Percentiles rank a stretch among this genome's conserved stretches.
phyloP scores from a whole-genome alignment of 2,113 vertebrate species.

The Mandrillus leucophaeus region DNA sequence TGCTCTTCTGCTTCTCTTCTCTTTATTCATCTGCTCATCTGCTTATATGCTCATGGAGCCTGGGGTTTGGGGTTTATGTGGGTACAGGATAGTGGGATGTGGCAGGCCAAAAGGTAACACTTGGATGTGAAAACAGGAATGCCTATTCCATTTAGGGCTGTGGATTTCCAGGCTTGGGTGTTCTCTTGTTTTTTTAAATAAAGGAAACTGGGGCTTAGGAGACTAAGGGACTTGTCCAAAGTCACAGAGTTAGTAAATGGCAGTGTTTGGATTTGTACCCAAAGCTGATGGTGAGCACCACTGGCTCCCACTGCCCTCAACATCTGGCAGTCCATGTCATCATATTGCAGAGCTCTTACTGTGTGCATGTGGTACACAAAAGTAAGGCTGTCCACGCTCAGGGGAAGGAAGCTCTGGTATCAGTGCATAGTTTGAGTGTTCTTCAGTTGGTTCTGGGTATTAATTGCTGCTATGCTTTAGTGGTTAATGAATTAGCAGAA shows the following conservation, averaged over 20 bases:
- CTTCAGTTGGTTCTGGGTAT: background rate
- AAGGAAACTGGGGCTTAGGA: background rate
- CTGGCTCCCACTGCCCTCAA: background rate
- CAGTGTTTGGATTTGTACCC: background rate
- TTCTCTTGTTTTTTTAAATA: background rate
- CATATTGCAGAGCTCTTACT: accelerated
- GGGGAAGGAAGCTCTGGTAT: background rate
- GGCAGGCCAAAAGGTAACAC: too few species aligned
- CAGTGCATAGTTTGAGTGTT: background rate
- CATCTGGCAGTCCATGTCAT: background rate
- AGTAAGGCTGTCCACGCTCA: background rate
- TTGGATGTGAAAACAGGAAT: too few species aligned
- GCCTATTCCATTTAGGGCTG: too few species aligned
- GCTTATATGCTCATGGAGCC: too few species aligned
- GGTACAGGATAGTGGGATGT: too few species aligned
- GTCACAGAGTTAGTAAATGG: background rate
- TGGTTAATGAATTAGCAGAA: background rate
- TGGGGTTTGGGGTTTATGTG: too few species aligned
- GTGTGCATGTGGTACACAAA: background rate
- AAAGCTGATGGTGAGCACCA: background rate
- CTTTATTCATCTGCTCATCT: too few species aligned
- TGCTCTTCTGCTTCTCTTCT: too few species aligned
- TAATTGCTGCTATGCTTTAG: background rate
- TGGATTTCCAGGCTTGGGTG: too few species aligned
- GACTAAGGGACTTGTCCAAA: background rate